phyloP scores from a whole-genome alignment of 2,888 invertebrate species.

The Epinotia ramella region DNA sequence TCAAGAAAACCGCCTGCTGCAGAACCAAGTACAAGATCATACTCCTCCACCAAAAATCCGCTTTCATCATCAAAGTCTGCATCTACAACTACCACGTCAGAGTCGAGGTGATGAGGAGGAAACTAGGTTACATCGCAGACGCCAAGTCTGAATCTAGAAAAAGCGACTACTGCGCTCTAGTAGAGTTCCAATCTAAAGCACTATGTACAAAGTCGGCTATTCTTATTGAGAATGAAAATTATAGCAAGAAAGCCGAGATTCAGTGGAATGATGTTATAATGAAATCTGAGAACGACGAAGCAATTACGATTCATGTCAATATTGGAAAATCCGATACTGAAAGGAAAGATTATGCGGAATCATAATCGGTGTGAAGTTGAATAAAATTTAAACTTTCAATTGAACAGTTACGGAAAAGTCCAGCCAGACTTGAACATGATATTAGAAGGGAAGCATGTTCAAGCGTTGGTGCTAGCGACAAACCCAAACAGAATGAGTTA shows the following conservation, averaged over 20 bases:
- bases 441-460: neutral
- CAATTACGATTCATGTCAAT: constrained; percentile 80
- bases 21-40: constrained; percentile 81
- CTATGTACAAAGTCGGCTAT: constrained; percentile 77
- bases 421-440: neutral
- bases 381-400: constrained; percentile 13
- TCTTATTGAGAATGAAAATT: constrained; percentile 77
- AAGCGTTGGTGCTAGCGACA: neutral
- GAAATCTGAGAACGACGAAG: constrained; percentile 79
- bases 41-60: constrained; percentile 77
- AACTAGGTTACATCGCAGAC: constrained; percentile 76
- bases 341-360: constrained; percentile 66
- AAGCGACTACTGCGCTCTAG: constrained; percentile 77
- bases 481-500: neutral
- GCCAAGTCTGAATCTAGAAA: constrained; percentile 72
- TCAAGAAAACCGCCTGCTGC: constrained; percentile 80
- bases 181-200: constrained; percentile 81
- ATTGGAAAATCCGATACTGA: constrained; percentile 73
- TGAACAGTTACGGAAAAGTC: constrained; percentile 6
- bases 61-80: constrained; percentile 81
- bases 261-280: constrained; percentile 79
- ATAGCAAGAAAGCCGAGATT: constrained; percentile 80
- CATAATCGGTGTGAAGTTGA: constrained; percentile 52
- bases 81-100: constrained; percentile 80
- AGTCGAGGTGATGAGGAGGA: constrained; percentile 80